Percentiles rank a stretch among this genome's conserved stretches.
Evolutionary conservation across 2,888 invertebrate genomes (phyloP).

Genomic region (Drosophila prostipennis): DNA sequence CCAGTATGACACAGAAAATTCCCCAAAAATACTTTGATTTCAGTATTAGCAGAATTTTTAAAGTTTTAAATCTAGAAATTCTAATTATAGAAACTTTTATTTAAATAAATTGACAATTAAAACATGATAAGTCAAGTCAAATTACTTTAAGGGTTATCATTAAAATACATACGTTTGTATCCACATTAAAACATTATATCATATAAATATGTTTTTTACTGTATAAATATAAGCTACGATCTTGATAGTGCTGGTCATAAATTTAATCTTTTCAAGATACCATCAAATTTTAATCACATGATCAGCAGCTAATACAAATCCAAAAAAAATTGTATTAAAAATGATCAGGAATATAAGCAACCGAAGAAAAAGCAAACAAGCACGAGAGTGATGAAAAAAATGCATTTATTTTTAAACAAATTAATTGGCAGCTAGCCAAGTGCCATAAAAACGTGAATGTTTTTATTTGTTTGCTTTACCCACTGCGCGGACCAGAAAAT

Average conservation of each 20-base stretch:
- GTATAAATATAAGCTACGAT: neutral
- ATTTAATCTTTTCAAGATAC: neutral
- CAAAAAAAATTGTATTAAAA: constrained; percentile 43
- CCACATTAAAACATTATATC: too few relatives aligned
- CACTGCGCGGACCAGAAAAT: constrained; percentile 7
- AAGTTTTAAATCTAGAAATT: neutral
- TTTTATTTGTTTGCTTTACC: constrained; percentile 42
- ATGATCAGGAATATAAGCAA: constrained; percentile 16
- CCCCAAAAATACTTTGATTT: neutral
- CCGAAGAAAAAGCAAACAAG: constrained; percentile 22
- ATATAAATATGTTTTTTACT: too few relatives aligned
- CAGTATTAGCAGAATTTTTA: neutral
- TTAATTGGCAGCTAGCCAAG: constrained; percentile 73
- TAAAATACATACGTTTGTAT: too few relatives aligned
- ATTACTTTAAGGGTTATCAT: too few relatives aligned
- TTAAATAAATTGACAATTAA: too few relatives aligned
- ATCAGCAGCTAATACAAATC: constrained; percentile 25
- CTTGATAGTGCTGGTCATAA: constrained; percentile 1
- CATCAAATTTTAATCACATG: constrained; percentile 25
- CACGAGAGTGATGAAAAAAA: constrained; percentile 45
- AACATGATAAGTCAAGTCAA: too few relatives aligned
- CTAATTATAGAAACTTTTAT: too few relatives aligned
- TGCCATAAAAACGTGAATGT: constrained; percentile 79
- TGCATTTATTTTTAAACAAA: constrained; percentile 76
- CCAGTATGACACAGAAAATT: constrained; percentile 35